Conservation (phyloP, 2,113 vertebrate genomes). For the Otolemur garnettii region DNA sequence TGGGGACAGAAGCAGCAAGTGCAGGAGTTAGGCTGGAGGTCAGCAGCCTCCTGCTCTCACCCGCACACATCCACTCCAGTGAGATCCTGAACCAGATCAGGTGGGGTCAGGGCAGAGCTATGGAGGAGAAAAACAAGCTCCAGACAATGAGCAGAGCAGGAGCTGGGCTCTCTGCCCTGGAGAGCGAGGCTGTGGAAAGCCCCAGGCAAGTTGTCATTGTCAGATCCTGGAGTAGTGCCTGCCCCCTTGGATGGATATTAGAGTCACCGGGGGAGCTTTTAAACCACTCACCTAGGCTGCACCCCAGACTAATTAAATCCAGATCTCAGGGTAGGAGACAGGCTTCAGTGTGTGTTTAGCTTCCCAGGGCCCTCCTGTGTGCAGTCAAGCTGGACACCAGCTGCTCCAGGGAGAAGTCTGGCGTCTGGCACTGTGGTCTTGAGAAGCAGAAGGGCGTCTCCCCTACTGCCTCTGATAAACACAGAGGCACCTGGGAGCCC, state of each 20-base stretch:
- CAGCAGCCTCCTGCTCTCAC: neutral
- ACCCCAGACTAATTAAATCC: neutral
- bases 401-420: neutral
- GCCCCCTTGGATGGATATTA: neutral
- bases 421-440: neutral
- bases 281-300: neutral
- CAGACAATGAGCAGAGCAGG: neutral
- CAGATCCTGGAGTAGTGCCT: neutral
- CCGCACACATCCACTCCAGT: neutral
- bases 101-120: neutral
- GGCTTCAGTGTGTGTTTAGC: neutral
- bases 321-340: neutral
- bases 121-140: conserved; percentile 22
- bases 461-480: neutral
- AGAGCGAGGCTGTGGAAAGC: conserved; percentile 37
- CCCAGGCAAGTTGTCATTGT: neutral
- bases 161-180: conserved; percentile 21
- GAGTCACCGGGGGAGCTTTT: neutral
- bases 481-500: too few relatives aligned
- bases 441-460: neutral
- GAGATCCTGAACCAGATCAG: neutral
- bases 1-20: neutral
- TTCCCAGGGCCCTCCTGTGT: neutral
- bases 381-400: neutral
- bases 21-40: neutral